These are phyloP conservation scores for Pionites leucogaster DNA, from an alignment of 2,113 vertebrate species.

Conservation along the genomic window DNA sequence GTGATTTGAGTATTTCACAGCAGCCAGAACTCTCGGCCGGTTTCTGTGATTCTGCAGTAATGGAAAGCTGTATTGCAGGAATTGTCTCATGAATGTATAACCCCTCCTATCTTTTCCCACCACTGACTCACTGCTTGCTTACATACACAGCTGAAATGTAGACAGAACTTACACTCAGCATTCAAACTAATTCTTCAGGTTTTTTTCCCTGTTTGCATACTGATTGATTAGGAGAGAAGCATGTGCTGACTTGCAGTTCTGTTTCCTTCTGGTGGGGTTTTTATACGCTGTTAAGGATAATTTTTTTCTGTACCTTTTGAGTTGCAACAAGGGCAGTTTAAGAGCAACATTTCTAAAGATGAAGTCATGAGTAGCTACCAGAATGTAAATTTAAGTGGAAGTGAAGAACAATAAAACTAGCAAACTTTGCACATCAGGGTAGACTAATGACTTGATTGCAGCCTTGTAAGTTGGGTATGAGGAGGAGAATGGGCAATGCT, in stretches of 20 bases:
- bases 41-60: neutral
- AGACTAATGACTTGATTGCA: neutral
- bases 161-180: neutral
- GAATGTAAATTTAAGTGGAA: neutral
- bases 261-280: neutral
- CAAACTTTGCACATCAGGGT: neutral
- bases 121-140: neutral
- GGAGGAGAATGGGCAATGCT: neutral
- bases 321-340: neutral
- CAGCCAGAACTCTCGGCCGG: neutral
- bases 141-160: neutral
- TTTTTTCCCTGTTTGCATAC: neutral
- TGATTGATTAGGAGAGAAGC: neutral
- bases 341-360: neutral
- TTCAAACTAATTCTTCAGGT: neutral
- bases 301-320: neutral
- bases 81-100: neutral
- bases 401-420: neutral
- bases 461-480: rapidly evolving
- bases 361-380: neutral
- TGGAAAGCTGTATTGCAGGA: neutral
- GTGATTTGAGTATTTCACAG: neutral
- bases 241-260: neutral
- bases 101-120: neutral
- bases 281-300: neutral